Conservation (phyloP, 2,888 invertebrate species). For the Bursaphelenchus okinawaensis region DNA sequence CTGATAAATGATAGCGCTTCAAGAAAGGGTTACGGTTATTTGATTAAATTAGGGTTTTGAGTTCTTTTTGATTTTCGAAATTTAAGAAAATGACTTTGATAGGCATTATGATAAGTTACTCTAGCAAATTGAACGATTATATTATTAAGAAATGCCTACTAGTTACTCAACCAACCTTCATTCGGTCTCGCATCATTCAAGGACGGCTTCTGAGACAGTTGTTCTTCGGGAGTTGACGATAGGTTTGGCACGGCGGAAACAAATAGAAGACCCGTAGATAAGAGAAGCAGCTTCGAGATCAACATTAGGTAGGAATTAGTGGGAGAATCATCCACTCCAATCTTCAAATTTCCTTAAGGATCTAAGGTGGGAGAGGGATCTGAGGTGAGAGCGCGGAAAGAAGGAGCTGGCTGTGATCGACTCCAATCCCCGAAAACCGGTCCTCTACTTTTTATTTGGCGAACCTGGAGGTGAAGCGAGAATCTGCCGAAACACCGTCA, state of each 20-base stretch:
- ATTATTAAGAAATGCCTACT: no score
- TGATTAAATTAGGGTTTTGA: no score
- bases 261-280: background rate
- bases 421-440: background rate
- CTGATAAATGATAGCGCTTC: background rate
- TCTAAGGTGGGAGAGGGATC: background rate
- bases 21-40: no score
- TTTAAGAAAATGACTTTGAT: no score
- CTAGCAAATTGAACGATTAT: no score
- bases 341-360: background rate
- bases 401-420: background rate
- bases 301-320: background rate
- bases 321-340: background rate
- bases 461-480: background rate
- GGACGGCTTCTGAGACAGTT: background rate
- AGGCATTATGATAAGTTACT: no score
- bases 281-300: background rate
- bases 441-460: background rate
- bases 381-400: background rate
- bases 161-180: background rate
- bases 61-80: no score
- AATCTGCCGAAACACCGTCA: background rate
- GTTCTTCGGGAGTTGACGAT: background rate
- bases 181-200: background rate
- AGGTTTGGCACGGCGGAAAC: background rate